Conservation (phyloP, 2,113 vertebrate species). For the Rhipidura dahli region DNA sequence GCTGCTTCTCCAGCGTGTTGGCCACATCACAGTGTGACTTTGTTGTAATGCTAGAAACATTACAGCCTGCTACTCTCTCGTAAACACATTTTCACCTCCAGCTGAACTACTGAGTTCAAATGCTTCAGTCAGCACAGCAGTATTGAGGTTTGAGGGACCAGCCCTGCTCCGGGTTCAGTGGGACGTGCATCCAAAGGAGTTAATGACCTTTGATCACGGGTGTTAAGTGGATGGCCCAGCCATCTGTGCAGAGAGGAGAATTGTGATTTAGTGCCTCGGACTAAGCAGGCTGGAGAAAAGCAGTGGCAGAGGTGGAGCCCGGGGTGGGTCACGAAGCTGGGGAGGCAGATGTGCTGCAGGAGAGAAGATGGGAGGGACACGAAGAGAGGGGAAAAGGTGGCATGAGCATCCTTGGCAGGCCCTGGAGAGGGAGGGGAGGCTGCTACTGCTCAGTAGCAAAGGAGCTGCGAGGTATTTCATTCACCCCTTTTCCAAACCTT, state of each 20-base stretch:
- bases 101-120: not conserved
- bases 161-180: not conserved
- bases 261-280: not conserved
- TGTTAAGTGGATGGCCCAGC: not conserved
- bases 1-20: not conserved
- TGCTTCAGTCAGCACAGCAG: not conserved
- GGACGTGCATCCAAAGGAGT: not conserved
- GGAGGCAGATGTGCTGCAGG: not conserved
- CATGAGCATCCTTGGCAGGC: not conserved
- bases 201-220: not conserved
- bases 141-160: not conserved
- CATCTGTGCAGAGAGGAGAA: not conserved
- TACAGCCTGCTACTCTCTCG: not conserved
- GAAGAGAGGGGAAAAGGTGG: no score
- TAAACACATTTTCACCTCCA: conserved; percentile 33
- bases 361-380: not conserved
- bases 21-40: not conserved
- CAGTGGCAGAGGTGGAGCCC: not conserved
- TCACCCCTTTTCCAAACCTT: not conserved
- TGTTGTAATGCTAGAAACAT: conserved; percentile 28
- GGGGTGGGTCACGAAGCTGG: rapidly evolving
- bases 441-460: not conserved
- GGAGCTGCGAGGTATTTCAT: not conserved
- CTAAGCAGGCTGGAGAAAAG: not conserved
- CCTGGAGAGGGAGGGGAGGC: not conserved